Evolutionary conservation across 2,113 vertebrate genomes (phyloP).

Genomic region (Athene cunicularia): DNA sequence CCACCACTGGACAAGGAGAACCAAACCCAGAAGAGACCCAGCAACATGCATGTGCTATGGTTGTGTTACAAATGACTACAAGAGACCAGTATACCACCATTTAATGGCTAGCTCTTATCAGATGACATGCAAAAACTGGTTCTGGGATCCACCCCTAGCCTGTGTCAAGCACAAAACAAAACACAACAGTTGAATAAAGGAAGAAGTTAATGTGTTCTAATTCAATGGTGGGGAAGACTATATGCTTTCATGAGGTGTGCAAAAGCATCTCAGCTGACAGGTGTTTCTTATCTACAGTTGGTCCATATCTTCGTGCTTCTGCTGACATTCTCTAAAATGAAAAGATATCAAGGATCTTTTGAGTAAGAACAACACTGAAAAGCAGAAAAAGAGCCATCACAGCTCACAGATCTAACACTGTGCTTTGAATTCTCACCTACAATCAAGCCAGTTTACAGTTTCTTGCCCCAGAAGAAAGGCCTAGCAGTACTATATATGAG

Average conservation of each 20-base stretch:
- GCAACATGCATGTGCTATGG: rapidly evolving
- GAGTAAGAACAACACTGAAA: not conserved
- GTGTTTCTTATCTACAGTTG: not conserved
- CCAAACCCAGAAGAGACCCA: not conserved
- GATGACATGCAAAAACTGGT: not conserved
- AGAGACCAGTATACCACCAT: not conserved
- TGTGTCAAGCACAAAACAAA: not conserved
- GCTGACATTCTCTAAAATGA: not conserved
- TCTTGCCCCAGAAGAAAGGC: not conserved
- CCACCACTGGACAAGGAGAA: not conserved
- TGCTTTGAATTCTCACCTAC: not conserved
- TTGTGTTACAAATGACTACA: not conserved
- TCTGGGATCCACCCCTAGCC: not conserved
- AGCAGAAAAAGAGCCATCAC: not conserved
- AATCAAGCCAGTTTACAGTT: not conserved
- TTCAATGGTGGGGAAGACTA: not conserved
- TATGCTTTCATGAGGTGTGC: not conserved
- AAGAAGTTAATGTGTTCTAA: not conserved
- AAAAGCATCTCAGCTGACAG: not conserved
- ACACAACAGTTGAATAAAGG: not conserved
- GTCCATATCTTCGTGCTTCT: not conserved
- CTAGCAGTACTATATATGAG: not conserved
- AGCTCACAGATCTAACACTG: not conserved
- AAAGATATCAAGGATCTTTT: not conserved
- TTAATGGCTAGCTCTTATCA: not conserved